Percentiles rank a stretch among this genome's conserved stretches.
phyloP scores from a whole-genome alignment of 1,140 invertebrate species.

The Sitodiplosis mosellana region DNA sequence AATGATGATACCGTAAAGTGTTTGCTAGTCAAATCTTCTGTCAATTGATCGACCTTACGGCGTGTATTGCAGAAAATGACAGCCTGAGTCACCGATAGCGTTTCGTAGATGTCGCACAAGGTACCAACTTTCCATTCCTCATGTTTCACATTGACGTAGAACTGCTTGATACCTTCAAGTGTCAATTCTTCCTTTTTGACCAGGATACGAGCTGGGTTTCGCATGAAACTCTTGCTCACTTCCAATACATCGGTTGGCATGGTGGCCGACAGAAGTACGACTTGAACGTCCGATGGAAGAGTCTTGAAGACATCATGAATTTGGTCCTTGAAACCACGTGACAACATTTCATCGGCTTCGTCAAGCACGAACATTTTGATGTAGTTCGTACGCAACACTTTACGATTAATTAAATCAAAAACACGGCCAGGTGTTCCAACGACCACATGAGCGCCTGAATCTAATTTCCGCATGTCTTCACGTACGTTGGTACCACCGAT shows the following conservation, averaged over 20 bases:
- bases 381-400: conserved; percentile 56
- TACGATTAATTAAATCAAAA: conserved; percentile 85
- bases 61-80: conserved; percentile 98
- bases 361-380: conserved; percentile 96
- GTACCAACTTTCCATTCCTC: conserved; percentile 97
- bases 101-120: conserved; percentile 88
- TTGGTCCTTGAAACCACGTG: conserved; percentile 94
- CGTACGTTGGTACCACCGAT: conserved; percentile 96
- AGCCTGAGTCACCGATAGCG: conserved; percentile 90
- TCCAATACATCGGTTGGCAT: conserved; percentile 89
- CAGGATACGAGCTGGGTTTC: conserved; percentile 78
- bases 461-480: conserved; percentile 80
- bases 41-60: conserved; percentile 91
- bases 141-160: conserved; percentile 79
- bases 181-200: conserved; percentile 97
- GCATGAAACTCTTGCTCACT: conserved; percentile 90
- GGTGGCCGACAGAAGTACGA: conserved; percentile 88
- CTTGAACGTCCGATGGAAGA: conserved; percentile 71
- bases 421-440: conserved; percentile 94
- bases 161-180: conserved; percentile 94
- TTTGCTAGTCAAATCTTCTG: conserved; percentile 71
- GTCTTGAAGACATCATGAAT: conserved; percentile 93
- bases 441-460: conserved; percentile 82
- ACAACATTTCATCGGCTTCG: conserved; percentile 98
- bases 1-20: conserved; percentile 97